Evolutionary conservation across 2,888 invertebrate genomes (phyloP), one percentile per base, ranked within the genome.

Genomic region (Caenorhabditis sp.): DNA sequence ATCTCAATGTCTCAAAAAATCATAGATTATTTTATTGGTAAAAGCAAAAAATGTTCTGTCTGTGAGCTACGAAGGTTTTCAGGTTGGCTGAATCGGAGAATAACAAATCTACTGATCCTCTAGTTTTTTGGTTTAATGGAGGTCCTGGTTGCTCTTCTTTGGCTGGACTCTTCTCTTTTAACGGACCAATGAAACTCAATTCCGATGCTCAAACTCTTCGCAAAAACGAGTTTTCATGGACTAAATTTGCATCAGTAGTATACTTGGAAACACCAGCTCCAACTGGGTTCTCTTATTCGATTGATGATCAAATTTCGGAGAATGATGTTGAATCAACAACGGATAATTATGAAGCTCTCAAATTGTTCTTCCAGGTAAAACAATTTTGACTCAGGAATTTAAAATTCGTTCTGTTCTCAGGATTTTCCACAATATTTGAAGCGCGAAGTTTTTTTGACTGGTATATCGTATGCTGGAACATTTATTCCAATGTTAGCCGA

Each of bases 81-180:
- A 83, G 83, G 83, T 87, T 87, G 63, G 85, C 85, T 59, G 85
- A 87, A 62, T 84, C 85, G 14, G 86, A 87, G 71, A 78, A 77
- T 63, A 68, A 76, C 27, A 83, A 86, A 7, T 43, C 68, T 17
- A 77, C 43, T 20, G 86, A 86, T 59, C 87, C 87, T 21, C 69
- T 87, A 62, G 78, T 87, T 70, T 83, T 85, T 77, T 86, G 85
- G 85, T 84, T 83, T 75, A 85, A 85, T 76, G 85, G 80, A 43
- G 89, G 90, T 17, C 90, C 90, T 31, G 90, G 90, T 14, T 90
- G 90, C 80, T 89, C 89, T 59, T 89, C 89, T 12, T 81, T 89
- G 23, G 83, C 87, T 67, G 90, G 89, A 17, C 84, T 90, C 1
- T 85, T 90, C 23, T 87, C 88, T 59, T 90, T 90, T 75, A 87